Conservation (phyloP, 1,140 invertebrate genomes). For the Drosophila nasuta region DNA sequence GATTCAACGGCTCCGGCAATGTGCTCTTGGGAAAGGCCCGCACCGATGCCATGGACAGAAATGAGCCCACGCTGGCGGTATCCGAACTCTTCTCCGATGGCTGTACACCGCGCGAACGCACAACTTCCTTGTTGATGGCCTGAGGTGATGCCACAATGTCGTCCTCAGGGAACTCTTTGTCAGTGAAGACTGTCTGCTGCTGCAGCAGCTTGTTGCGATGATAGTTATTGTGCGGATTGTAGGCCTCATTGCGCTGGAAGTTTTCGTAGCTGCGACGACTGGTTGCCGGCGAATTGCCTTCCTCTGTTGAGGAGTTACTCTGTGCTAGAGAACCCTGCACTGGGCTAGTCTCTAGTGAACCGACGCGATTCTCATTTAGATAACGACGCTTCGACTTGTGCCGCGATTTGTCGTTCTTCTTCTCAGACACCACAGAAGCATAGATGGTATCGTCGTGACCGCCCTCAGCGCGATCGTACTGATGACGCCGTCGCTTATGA, state of each 20-base stretch:
- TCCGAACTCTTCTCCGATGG: conserved; percentile 73
- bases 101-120: conserved; percentile 55
- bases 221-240: conserved; percentile 82
- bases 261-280: conserved; percentile 66
- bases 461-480: conserved; percentile 75
- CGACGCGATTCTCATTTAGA: conserved; percentile 80
- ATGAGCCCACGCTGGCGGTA: conserved; percentile 82
- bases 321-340: conserved; percentile 55
- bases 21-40: conserved; percentile 89
- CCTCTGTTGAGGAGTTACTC: conserved; percentile 70
- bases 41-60: conserved; percentile 92
- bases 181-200: conserved; percentile 61
- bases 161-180: conserved; percentile 44
- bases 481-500: conserved; percentile 68
- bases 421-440: conserved; percentile 77
- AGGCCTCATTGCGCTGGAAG: conserved; percentile 77
- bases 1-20: conserved; percentile 88
- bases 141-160: conserved; percentile 53
- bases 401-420: conserved; percentile 71
- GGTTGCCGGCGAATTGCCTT: conserved; percentile 56
- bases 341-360: conserved; percentile 79
- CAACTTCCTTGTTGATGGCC: conserved; percentile 80
- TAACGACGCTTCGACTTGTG: conserved; percentile 77
- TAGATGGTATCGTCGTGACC: conserved; percentile 76
- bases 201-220: conserved; percentile 81